Evolutionary conservation across 2,888 invertebrate species (phyloP).

Genomic region (Scaptomyza caliginosa): DNA sequence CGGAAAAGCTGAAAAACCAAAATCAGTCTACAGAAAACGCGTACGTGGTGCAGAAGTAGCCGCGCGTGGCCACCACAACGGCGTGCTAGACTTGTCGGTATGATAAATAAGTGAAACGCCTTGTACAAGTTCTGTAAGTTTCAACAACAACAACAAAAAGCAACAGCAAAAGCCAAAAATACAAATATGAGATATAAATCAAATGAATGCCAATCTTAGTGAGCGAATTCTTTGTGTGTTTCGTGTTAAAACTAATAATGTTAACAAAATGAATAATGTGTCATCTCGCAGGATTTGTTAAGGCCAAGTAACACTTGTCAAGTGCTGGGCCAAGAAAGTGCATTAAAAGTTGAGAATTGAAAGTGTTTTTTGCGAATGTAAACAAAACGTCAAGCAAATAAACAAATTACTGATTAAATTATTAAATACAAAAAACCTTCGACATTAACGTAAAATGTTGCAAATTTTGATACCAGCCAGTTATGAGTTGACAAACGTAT

Average conservation of each 20-base stretch:
- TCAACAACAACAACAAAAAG: conserved; percentile 40
- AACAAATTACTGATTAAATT: conserved; percentile 34
- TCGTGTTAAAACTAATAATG: conserved; percentile 32
- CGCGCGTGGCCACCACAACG: conserved; percentile 84
- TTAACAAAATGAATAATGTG: conserved; percentile 19
- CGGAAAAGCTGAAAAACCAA: conserved; percentile 79
- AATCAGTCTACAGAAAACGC: conserved; percentile 85
- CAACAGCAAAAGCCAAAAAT: conserved; percentile 51
- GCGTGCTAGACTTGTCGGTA: conserved; percentile 85
- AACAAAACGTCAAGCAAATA: conserved; percentile 36
- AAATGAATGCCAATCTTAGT: conserved; percentile 61
- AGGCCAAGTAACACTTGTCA: conserved; percentile 59
- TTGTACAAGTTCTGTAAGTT: conserved; percentile 85
- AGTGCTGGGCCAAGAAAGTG: conserved; percentile 53
- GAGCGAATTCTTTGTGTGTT: conserved; percentile 40
- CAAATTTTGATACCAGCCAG: conserved; percentile 44
- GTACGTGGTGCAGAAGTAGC: conserved; percentile 85
- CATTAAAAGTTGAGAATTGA: conserved; percentile 8
- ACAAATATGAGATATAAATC: conserved; percentile 32
- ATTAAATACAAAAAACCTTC: conserved; percentile 29
- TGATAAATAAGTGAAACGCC: conserved; percentile 85
- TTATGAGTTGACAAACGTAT: conserved; percentile 34
- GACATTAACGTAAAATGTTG: conserved; percentile 38
- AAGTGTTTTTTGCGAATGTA: conserved; percentile 33
- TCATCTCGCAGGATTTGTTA: conserved; percentile 47